These are phyloP conservation scores for human DNA, from an alignment of 2,113 vertebrate genomes.

Conservation along the genomic window DNA sequence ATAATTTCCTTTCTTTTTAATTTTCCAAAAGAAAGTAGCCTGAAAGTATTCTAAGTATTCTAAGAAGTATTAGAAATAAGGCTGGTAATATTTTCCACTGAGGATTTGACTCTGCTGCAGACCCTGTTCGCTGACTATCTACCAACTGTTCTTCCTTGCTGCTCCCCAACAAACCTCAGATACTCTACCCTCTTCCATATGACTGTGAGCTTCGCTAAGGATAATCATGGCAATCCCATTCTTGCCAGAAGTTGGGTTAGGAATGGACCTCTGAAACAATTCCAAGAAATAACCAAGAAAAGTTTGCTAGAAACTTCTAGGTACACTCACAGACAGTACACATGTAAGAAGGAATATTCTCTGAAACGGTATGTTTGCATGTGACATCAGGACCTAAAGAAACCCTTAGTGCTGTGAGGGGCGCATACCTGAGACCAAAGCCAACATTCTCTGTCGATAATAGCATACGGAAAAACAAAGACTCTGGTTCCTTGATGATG, in stretches of 20 bases:
- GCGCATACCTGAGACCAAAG: slow-evolving; percentile 9
- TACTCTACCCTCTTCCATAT: not conserved
- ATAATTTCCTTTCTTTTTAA: not conserved
- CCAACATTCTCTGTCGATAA: not conserved
- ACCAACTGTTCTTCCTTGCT: not conserved
- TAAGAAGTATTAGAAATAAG: not conserved
- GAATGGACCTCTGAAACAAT: not conserved
- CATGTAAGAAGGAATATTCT: not conserved
- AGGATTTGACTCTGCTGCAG: not conserved
- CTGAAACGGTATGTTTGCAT: not conserved
- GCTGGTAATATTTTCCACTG: not conserved
- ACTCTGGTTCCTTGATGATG: slow-evolving; percentile 12
- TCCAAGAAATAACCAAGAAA: not conserved
- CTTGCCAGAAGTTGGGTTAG: not conserved
- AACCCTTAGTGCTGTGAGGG: not conserved
- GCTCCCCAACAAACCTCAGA: not conserved
- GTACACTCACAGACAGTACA: not conserved
- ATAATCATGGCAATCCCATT: not conserved
- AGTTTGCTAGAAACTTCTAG: not conserved
- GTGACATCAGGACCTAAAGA: not conserved
- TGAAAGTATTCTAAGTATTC: too few relatives aligned
- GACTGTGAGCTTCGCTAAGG: not conserved
- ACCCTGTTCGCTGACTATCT: not conserved
- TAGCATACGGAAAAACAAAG: not conserved
- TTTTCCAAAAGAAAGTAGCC: slow-evolving; percentile 4